These are phyloP conservation scores for Hypotaenidia okinawae DNA, from an alignment of 2,797 vertebrate genomes.

Conservation along the genomic window DNA sequence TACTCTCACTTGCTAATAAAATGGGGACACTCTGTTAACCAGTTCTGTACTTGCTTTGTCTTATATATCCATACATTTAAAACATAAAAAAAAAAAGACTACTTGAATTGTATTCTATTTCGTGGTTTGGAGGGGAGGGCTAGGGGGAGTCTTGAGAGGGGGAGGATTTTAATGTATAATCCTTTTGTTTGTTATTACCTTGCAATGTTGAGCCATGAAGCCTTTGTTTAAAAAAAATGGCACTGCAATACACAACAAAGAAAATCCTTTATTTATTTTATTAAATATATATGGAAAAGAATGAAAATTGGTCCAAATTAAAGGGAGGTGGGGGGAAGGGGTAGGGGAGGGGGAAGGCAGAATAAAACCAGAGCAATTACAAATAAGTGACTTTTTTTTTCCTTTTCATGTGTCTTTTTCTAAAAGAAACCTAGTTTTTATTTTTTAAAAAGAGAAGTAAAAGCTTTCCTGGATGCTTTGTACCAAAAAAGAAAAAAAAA, in stretches of 20 bases:
- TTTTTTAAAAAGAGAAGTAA: conserved; percentile 84
- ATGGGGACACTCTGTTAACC: conserved; percentile 73
- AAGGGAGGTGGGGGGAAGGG: neutral
- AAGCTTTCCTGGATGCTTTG: conserved; percentile 94
- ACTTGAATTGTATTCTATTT: conserved; percentile 96
- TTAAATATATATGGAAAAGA: conserved; percentile 83
- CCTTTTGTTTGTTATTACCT: conserved; percentile 88
- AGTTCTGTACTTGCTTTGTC: conserved; percentile 76
- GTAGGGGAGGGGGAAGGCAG: conserved; percentile 66
- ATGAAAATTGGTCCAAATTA: conserved; percentile 87
- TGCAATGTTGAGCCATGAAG: conserved; percentile 80
- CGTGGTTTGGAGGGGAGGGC: conserved; percentile 81
- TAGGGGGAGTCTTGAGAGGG: conserved; percentile 44
- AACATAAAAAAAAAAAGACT: conserved; percentile 78
- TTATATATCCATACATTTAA: conserved; percentile 76
- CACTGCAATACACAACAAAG: conserved; percentile 84
- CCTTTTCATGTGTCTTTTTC: conserved; percentile 66
- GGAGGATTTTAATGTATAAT: conserved; percentile 87
- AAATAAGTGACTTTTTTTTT: conserved; percentile 58
- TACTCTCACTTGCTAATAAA: conserved; percentile 72
- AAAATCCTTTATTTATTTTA: conserved; percentile 95
- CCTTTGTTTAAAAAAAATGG: conserved; percentile 89
- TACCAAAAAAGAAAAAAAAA: conserved; percentile 89
- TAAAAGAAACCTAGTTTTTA: conserved; percentile 80
- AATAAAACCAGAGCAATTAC: conserved; percentile 81